Percentiles rank a stretch among this genome's conserved stretches.
Evolutionary conservation across 1,140 invertebrate genomes (phyloP).

Genomic region (Parasteatoda tepidariorum): DNA sequence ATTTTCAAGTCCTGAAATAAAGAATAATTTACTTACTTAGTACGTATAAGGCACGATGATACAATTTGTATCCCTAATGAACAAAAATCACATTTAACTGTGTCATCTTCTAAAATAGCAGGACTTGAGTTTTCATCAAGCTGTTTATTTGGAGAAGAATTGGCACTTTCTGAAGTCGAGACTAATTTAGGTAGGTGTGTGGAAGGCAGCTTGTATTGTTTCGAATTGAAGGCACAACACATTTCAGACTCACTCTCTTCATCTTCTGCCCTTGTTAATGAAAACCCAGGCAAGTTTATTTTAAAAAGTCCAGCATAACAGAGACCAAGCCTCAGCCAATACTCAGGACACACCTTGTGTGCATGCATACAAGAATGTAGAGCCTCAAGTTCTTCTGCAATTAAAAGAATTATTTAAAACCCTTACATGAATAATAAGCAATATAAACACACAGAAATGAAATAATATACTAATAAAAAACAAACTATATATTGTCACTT

Average conservation of each 20-base stretch:
- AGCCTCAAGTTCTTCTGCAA: conserved; percentile 45
- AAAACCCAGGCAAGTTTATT: conserved; percentile 23
- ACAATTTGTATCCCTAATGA: conserved; percentile 6
- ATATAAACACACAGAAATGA: background rate
- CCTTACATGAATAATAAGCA: background rate
- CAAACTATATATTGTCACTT: no score
- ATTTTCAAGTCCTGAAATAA: no score
- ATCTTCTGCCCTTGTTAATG: background rate
- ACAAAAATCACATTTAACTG: conserved; percentile 28
- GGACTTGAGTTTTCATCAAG: background rate
- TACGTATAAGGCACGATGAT: conserved; percentile 15
- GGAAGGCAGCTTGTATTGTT: background rate
- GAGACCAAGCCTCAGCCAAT: conserved; percentile 29
- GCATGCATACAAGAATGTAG: conserved; percentile 35
- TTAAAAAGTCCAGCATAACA: conserved; percentile 46
- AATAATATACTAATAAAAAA: background rate
- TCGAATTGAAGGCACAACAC: conserved; percentile 37
- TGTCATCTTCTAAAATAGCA: no score
- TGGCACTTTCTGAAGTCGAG: conserved; percentile 4
- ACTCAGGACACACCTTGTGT: conserved; percentile 35
- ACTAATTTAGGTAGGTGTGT: background rate
- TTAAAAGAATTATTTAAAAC: background rate
- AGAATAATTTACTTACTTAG: conserved; percentile 12
- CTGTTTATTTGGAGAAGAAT: background rate
- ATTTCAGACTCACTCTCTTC: background rate